Evolutionary conservation across 2,888 invertebrate species (phyloP).

Genomic region (Drosophila bunnanda): DNA sequence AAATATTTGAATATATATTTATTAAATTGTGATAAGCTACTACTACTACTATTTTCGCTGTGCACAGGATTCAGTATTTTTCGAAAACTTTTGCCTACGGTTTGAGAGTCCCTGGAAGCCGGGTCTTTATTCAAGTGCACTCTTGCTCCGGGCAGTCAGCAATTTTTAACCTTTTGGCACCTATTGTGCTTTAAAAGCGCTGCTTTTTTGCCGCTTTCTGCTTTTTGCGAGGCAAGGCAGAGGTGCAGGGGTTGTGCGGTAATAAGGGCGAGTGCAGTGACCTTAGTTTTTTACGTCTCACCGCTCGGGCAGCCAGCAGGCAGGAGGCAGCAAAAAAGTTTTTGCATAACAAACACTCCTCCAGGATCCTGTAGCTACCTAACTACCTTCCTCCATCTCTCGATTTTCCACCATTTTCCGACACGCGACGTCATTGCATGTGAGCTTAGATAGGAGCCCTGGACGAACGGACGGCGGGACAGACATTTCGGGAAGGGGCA

Average conservation of each 20-base stretch:
- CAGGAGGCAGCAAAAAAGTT: constrained; percentile 59
- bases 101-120: constrained; percentile 21
- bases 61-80: constrained; percentile 23
- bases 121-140: constrained; percentile 44
- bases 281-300: constrained; percentile 63
- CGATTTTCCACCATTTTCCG: constrained; percentile 23
- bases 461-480: constrained; percentile 12
- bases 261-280: constrained; percentile 69
- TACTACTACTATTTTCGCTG: constrained; percentile 3
- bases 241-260: constrained; percentile 30
- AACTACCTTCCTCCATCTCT: not conserved
- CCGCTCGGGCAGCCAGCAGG: constrained; percentile 34
- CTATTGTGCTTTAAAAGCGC: constrained; percentile 57
- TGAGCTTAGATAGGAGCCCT: constrained; percentile 49
- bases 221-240: not conserved
- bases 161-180: constrained; percentile 65
- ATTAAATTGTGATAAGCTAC: too few species aligned
- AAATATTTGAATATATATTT: not conserved
- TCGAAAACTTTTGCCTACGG: constrained; percentile 28
- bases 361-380: constrained; percentile 1
- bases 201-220: constrained; percentile 20
- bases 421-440: constrained; percentile 73
- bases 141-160: constrained; percentile 49
- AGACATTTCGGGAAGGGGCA: constrained; percentile 47
- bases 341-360: constrained; percentile 72